Evolutionary conservation across 2,113 vertebrate species (phyloP), one percentile per base, ranked within the genome.

Genomic region (Trochalopteron elliotii): DNA sequence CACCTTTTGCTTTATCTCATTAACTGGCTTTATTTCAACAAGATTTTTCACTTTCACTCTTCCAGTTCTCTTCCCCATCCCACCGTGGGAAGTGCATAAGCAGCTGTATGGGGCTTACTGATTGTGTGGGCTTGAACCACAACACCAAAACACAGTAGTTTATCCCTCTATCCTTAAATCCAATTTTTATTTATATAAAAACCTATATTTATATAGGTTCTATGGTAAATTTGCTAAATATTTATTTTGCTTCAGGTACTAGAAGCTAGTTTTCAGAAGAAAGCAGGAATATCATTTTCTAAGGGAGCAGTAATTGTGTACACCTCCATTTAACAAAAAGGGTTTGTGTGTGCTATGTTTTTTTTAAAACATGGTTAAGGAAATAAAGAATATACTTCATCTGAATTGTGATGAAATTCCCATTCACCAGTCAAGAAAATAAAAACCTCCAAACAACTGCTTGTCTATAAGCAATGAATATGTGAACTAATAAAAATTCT

Each of bases 1-100:
- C 14, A 19, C 15, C 31, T 89, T 61, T 71, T 71, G 39, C 42
- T 80, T 83, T 83, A 16, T 20, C 19, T 61, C 9, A 21, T 67
- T 37, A 71, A 71, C 4, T 19, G 11, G 12, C 18, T 53, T 40
- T 67, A 35, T 40, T 31, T 80, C 63, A 87, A 59, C 0, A 2
- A 57, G 24, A 83, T 71, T 44, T 65, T 33, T 75, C 23, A 42
- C 5, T 75, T 83, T 20, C 28, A 50, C 14, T 39, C 40, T 65
- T 86, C 27, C 12, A 23, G 23, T 39, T 85, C 16, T 71, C 39
- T 42, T 16, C 15, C 20, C 28, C 16, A 59, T 37, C 11, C 61
- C 31, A 44, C 12, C 8, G 7, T 1, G 1, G 19, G 5, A 11
- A 59, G 5, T 5, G 7, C 17, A 2, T 9, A 4, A 84, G 18